Evolutionary conservation across 2,888 invertebrate genomes (phyloP), one percentile per base, ranked within the genome.

Genomic region (Pristionchus exspectatus): DNA sequence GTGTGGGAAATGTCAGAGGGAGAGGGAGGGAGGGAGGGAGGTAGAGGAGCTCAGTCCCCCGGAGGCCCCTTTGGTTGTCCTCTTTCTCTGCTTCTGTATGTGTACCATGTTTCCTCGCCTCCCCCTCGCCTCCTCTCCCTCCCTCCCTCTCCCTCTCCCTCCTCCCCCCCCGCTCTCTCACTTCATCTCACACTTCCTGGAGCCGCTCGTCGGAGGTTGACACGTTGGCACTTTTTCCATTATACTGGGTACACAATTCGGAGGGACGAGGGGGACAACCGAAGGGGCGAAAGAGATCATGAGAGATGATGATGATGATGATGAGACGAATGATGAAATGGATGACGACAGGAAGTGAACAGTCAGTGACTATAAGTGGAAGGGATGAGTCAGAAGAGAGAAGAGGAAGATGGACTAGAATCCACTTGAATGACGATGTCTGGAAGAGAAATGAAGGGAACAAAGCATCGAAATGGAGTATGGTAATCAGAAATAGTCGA

Each of bases 161-260:
- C 66, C 38, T 63, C 66, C 27, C 33, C 14, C 59, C 86, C 69
- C 54, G 38, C 56, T 56, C 56, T 84, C 84, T n/a, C 85, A 24
- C 87, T 59, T 24, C 63, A n/a, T 87, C 50, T 44, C 66, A 44
- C 63, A 87, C 87, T 87, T 87, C 87, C 87, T 87, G 87, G 87
- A 87, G 86, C 44, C 66, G 66, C 66, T 59, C 44, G 24, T 18
- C 44, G 38, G 44, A 27, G 44, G 56, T 38, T 69, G 63, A 44
- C 66, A 87, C 66, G 44, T 66, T 50, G 66, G 44, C 87, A 87
- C 87, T 87, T 87, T 87, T 87, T 87, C 66, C 44, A 69, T 66
- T 44, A 87, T 69, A 50, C 84, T 84, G 59, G 59, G 84, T 44
- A 87, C 87, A 87, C 66, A 69, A 7, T 66, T 63, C 18, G 50